These are phyloP conservation scores for Pluvialis apricaria DNA, from an alignment of 2,113 vertebrate genomes.

Conservation along the genomic window DNA sequence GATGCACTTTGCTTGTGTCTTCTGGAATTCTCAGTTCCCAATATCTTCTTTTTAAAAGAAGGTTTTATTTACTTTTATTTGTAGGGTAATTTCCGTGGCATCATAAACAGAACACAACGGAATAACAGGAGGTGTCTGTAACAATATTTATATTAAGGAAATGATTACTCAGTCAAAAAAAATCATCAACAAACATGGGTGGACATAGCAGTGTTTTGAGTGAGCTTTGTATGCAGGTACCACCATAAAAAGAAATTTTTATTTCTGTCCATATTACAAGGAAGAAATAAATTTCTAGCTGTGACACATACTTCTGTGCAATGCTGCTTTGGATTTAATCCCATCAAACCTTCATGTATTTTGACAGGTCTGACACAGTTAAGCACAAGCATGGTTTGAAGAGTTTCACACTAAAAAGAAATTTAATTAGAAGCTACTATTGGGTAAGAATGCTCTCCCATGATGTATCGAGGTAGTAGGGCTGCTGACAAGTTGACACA, in stretches of 20 bases:
- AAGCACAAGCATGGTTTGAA: background rate
- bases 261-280: background rate
- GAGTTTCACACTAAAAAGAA: background rate
- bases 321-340: slow-evolving; percentile 9
- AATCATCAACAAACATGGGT: accelerated
- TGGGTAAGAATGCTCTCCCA: background rate
- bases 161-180: background rate
- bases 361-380: slow-evolving; percentile 40
- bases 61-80: background rate
- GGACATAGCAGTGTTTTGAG: background rate
- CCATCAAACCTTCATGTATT: slow-evolving; percentile 10
- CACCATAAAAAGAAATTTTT: background rate
- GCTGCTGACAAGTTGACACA: background rate
- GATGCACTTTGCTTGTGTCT: accelerated
- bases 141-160: background rate
- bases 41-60: background rate
- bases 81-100: background rate
- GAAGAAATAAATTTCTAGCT: background rate
- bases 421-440: background rate
- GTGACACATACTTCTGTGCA: slow-evolving; percentile 5
- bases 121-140: background rate
- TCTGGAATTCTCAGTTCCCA: background rate
- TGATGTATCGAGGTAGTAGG: background rate
- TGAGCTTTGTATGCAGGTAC: background rate
- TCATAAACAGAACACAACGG: background rate